These are phyloP conservation scores for Neoaliturus tenellus DNA, from an alignment of 2,888 invertebrate species.

Conservation along the genomic window DNA sequence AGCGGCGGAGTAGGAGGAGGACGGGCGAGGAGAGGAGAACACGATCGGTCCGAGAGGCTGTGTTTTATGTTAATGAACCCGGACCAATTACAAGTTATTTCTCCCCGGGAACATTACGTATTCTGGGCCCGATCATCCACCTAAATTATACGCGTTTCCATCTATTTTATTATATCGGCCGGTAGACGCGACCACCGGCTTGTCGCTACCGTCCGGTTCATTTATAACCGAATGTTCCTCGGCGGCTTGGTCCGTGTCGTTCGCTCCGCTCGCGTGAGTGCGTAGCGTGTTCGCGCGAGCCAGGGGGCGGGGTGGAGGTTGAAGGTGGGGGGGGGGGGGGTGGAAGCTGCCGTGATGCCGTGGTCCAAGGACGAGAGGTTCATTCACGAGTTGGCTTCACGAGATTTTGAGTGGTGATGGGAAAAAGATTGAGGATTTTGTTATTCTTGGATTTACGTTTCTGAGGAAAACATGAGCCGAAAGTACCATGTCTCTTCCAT, in stretches of 20 bases:
- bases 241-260: conserved; percentile 4
- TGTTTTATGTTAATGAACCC: conserved; percentile 67
- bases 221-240: conserved; percentile 34
- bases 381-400: not conserved
- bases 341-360: conserved; percentile 8
- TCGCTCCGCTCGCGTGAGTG: not conserved
- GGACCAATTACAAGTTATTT: conserved; percentile 66
- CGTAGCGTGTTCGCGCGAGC: not conserved
- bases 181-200: conserved; percentile 13
- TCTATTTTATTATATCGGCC: conserved; percentile 53
- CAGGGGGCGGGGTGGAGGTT: not conserved
- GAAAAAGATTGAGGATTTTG: not conserved
- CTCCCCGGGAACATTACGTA: conserved; percentile 62
- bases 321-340: not conserved
- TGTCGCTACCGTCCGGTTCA: conserved; percentile 41
- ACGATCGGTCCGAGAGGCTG: conserved; percentile 50
- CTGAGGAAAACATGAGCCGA: too few relatives aligned
- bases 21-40: not conserved
- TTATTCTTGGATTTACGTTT: too few relatives aligned
- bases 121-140: conserved; percentile 61
- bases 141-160: conserved; percentile 53
- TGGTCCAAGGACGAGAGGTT: not conserved
- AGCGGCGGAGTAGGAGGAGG: not conserved
- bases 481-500: too few relatives aligned
- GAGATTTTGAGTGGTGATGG: not conserved